Conservation (phyloP, 2,888 invertebrate species). For the Drosophila paramelanica region DNA sequence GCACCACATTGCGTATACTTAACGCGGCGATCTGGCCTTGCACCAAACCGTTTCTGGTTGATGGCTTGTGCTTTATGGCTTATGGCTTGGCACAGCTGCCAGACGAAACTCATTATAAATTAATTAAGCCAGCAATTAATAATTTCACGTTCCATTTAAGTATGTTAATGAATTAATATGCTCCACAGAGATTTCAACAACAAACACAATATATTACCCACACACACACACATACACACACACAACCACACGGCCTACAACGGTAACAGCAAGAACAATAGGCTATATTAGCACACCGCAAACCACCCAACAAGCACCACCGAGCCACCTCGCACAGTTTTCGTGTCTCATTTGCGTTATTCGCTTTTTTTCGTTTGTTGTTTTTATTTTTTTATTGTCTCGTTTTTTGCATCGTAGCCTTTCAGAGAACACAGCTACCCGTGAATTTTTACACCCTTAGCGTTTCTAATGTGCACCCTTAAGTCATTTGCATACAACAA, state of each 20-base stretch:
- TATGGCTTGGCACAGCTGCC: slow-evolving; percentile 60
- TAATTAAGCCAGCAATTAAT: slow-evolving; percentile 74
- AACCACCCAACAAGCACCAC: slow-evolving; percentile 11
- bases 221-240: slow-evolving; percentile 13
- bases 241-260: slow-evolving; percentile 27
- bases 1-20: slow-evolving; percentile 51
- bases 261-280: slow-evolving; percentile 31
- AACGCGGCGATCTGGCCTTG: slow-evolving; percentile 39
- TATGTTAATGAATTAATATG: slow-evolving; percentile 65
- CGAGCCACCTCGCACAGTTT: slow-evolving; percentile 17
- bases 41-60: slow-evolving; percentile 7
- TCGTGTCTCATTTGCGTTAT: slow-evolving; percentile 19
- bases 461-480: slow-evolving; percentile 64
- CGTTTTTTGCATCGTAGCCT: slow-evolving; percentile 56
- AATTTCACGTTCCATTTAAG: slow-evolving; percentile 75
- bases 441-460: slow-evolving; percentile 67
- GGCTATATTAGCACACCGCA: slow-evolving; percentile 20
- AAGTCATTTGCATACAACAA: slow-evolving; percentile 72
- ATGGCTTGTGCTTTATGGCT: slow-evolving; percentile 30
- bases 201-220: slow-evolving; percentile 11
- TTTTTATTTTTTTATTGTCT: slow-evolving; percentile 14
- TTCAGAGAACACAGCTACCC: slow-evolving; percentile 57
- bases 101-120: slow-evolving; percentile 69
- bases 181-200: slow-evolving; percentile 49
- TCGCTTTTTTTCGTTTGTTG: slow-evolving; percentile 5